Evolutionary conservation across 1,140 invertebrate species (phyloP).

Genomic region (Sinella curviseta): DNA sequence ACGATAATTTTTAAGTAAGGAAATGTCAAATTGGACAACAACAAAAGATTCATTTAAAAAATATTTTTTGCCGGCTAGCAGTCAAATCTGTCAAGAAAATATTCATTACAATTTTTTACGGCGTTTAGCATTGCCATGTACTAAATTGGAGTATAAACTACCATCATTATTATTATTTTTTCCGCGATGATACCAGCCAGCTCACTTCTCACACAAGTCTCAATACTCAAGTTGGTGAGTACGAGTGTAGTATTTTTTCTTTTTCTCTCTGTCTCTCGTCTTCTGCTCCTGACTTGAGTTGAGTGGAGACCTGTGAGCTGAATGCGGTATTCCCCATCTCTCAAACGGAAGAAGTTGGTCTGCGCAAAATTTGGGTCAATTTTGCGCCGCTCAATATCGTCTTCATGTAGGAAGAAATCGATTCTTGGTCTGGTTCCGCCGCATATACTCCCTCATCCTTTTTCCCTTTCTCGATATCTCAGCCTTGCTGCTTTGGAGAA

Average conservation of each 20-base stretch:
- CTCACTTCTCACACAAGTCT: too few relatives aligned
- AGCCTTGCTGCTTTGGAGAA: not conserved
- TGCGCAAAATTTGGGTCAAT: conserved; percentile 48
- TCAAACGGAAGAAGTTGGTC: conserved; percentile 32
- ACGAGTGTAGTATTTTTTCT: not conserved
- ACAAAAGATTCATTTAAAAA: too few relatives aligned
- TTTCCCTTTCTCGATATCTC: not conserved
- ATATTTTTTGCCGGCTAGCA: too few relatives aligned
- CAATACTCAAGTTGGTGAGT: not conserved
- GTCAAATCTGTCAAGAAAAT: too few relatives aligned
- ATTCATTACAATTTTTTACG: too few relatives aligned
- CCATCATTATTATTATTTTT: too few relatives aligned
- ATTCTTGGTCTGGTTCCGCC: conserved; percentile 34
- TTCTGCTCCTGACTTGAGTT: not conserved
- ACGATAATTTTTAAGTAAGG: too few relatives aligned
- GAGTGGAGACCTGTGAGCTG: not conserved
- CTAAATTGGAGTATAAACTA: too few relatives aligned
- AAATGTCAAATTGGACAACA: too few relatives aligned
- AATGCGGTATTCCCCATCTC: conserved; percentile 35
- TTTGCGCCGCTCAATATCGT: conserved; percentile 49
- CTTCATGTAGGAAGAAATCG: conserved; percentile 48
- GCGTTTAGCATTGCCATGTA: too few relatives aligned
- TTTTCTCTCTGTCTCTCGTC: not conserved
- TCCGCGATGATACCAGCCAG: too few relatives aligned
- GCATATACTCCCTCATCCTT: not conserved